Evolutionary conservation across 1,140 invertebrate genomes (phyloP).

Genomic region (Drosophila nigrodunni): DNA sequence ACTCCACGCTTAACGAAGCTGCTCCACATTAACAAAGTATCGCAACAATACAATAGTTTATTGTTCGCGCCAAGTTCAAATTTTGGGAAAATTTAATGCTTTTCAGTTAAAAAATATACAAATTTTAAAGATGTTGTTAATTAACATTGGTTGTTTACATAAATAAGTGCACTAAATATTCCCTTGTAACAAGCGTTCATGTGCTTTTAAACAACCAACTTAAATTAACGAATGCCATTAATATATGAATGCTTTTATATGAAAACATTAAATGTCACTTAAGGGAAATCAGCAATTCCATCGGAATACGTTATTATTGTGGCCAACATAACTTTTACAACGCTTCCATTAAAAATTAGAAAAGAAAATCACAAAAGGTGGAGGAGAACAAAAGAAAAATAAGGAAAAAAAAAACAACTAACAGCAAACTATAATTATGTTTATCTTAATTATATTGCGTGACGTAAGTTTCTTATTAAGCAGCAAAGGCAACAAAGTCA

Average conservation of each 20-base stretch:
- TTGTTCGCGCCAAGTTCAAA: not conserved
- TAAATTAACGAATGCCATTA: conserved; percentile 1
- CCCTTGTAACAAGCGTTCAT: not conserved
- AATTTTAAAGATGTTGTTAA: no score
- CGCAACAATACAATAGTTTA: not conserved
- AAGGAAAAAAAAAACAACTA: conserved; percentile 55
- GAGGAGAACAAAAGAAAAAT: conserved; percentile 1
- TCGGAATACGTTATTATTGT: conserved; percentile 26
- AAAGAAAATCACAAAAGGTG: conserved; percentile 25
- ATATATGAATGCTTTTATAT: conserved; percentile 1
- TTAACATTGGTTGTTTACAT: no score
- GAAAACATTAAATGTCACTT: conserved; percentile 12
- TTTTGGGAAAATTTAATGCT: not conserved
- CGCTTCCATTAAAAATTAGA: conserved; percentile 60
- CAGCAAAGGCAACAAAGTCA: conserved; percentile 68
- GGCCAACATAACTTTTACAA: conserved; percentile 61
- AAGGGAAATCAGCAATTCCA: not conserved
- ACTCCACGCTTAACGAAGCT: not conserved
- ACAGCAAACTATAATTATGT: conserved; percentile 80
- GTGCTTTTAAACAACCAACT: not conserved
- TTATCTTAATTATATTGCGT: conserved; percentile 84
- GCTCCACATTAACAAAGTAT: not conserved
- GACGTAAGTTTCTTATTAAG: conserved; percentile 80
- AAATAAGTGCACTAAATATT: no score
- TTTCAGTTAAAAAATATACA: no score